Conservation (phyloP, 2,797 vertebrate species). For the Morus bassanus region DNA sequence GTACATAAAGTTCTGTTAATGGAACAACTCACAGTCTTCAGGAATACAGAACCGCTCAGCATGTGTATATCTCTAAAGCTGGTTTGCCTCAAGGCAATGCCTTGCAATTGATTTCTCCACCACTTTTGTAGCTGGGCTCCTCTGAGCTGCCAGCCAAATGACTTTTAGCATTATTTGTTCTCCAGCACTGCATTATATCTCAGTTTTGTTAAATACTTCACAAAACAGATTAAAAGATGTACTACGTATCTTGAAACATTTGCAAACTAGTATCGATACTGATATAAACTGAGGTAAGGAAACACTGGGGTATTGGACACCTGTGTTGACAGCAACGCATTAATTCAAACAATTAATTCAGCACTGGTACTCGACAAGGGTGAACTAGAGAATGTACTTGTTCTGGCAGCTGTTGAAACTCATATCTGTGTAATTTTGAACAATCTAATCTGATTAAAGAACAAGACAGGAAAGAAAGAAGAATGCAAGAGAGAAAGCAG, state of each 20-base stretch:
- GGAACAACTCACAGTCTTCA: not conserved
- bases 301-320: not conserved
- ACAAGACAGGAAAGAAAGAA: not conserved
- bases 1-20: not conserved
- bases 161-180: not conserved
- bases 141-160: not conserved
- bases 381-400: not conserved
- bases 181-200: not conserved
- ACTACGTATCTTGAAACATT: not conserved
- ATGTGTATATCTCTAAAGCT: not conserved
- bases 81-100: not conserved
- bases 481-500: not conserved
- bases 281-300: not conserved
- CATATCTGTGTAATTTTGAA: not conserved
- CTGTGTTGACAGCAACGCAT: not conserved
- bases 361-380: not conserved
- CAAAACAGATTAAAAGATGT: not conserved
- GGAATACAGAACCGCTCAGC: not conserved
- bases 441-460: not conserved
- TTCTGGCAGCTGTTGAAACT: not conserved
- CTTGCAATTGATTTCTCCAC: not conserved
- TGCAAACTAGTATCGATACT: not conserved
- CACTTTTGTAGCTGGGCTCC: not conserved
- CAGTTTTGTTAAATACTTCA: not conserved
- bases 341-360: not conserved